These are phyloP conservation scores for Passer montanus DNA, from an alignment of 2,113 vertebrate species.

Conservation along the genomic window DNA sequence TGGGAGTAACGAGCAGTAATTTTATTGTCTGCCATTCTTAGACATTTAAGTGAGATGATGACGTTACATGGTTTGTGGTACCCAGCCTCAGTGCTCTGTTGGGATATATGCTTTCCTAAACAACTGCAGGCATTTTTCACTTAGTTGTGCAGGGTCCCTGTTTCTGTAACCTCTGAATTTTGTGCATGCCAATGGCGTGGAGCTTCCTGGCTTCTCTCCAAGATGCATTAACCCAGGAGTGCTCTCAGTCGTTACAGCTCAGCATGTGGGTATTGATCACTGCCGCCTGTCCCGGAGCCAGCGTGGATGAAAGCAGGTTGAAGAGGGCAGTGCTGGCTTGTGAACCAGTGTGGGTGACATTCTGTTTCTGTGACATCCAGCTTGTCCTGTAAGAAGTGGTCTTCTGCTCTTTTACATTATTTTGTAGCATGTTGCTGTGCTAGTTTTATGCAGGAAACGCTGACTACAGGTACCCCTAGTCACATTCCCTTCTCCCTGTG, in stretches of 20 bases:
- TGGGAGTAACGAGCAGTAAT: background rate
- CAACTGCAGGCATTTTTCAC: background rate
- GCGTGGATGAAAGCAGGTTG: background rate
- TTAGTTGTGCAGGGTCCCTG: background rate
- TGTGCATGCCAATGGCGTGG: background rate
- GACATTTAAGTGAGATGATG: fast-evolving
- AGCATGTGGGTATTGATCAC: background rate
- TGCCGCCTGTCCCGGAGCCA: background rate
- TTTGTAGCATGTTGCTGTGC: fast-evolving
- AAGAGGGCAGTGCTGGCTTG: background rate
- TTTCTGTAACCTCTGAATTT: background rate
- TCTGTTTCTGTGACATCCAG: background rate
- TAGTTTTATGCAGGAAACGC: background rate
- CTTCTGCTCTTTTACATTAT: background rate
- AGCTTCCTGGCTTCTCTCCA: background rate
- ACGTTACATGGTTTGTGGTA: background rate
- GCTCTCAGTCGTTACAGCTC: background rate
- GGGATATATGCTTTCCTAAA: background rate
- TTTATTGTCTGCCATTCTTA: background rate
- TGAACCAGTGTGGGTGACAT: fast-evolving
- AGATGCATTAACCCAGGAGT: background rate
- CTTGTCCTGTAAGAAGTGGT: background rate
- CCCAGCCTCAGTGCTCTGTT: background rate
- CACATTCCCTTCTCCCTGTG: background rate
- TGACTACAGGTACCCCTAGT: background rate